Evolutionary conservation across 2,113 vertebrate genomes (phyloP).

Genomic region (Anguilla japonica): DNA sequence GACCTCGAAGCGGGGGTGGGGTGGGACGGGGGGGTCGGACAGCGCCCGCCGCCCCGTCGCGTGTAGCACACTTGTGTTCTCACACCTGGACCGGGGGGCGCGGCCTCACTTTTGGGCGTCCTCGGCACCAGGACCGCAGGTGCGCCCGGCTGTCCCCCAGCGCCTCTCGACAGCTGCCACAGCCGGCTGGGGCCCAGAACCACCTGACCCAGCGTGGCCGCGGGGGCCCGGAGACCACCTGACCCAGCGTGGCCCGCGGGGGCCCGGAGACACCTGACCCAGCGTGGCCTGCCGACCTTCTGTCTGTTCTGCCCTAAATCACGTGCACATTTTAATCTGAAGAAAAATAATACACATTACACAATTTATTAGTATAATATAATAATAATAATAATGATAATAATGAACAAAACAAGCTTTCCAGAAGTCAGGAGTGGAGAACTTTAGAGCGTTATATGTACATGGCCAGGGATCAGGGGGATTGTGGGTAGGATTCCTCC

Average conservation of each 20-base stretch:
- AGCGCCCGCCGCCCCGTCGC: slow-evolving; percentile 41
- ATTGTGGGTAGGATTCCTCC: slow-evolving; percentile 29
- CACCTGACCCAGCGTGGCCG: slow-evolving; percentile 41
- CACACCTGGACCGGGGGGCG: slow-evolving; percentile 60
- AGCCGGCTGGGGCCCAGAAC: slow-evolving; percentile 42
- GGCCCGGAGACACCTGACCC: slow-evolving; percentile 47
- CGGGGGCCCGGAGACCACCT: neutral
- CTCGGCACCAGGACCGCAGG: slow-evolving; percentile 64
- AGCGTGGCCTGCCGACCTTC: slow-evolving; percentile 32
- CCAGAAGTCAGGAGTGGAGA: slow-evolving; percentile 47
- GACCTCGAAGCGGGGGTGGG: slow-evolving; percentile 6
- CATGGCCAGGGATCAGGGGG: slow-evolving; percentile 44
- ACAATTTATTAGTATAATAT: slow-evolving; percentile 17
- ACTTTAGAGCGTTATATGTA: slow-evolving; percentile 51
- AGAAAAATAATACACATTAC: no score
- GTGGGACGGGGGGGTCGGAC: slow-evolving; percentile 23
- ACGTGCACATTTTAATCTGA: neutral
- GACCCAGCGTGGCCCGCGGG: slow-evolving; percentile 45
- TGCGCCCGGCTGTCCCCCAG: slow-evolving; percentile 52
- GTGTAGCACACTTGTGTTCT: slow-evolving; percentile 58
- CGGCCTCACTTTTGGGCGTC: slow-evolving; percentile 69
- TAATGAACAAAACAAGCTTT: slow-evolving; percentile 21
- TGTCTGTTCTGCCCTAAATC: slow-evolving; percentile 11
- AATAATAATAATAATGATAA: no score
- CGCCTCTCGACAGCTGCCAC: slow-evolving; percentile 40